A percentile compares a stretch with the other conserved stretches of the same genome.
Conservation (phyloP, 2,113 vertebrate species). For the Columba livia region DNA sequence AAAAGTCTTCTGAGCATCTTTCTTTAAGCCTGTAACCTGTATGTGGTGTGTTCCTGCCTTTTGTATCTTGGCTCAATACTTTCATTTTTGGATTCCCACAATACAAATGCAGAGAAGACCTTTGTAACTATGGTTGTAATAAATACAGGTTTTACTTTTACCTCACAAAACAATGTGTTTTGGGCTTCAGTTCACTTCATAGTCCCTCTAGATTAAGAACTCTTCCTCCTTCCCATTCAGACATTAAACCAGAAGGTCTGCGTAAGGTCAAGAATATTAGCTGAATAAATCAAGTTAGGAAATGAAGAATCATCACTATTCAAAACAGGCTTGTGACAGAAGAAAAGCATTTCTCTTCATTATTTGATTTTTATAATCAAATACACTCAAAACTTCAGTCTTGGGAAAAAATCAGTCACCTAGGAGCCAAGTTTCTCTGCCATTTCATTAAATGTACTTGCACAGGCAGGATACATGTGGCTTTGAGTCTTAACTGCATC, state of each 20-base stretch:
- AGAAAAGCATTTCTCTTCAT: slow-evolving; percentile 23
- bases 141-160: neutral
- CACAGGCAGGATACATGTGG: neutral
- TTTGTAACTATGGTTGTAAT: neutral
- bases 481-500: neutral
- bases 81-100: neutral
- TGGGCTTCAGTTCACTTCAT: neutral
- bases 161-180: neutral
- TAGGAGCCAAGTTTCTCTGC: neutral
- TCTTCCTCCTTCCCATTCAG: neutral
- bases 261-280: slow-evolving; percentile 39
- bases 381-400: slow-evolving; percentile 15
- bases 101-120: neutral
- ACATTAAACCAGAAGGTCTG: slow-evolving; percentile 20
- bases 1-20: neutral
- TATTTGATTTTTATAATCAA: slow-evolving; percentile 54
- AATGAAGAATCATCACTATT: slow-evolving; percentile 44
- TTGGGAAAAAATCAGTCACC: neutral
- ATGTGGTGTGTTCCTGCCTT: rapidly evolving
- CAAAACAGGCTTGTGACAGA: slow-evolving; percentile 13
- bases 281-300: slow-evolving; percentile 44
- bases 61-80: neutral
- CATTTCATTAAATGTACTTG: neutral
- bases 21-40: neutral
- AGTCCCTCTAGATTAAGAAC: neutral